Evolutionary conservation across 2,888 invertebrate genomes (phyloP).

Genomic region (Xanthia togata): DNA sequence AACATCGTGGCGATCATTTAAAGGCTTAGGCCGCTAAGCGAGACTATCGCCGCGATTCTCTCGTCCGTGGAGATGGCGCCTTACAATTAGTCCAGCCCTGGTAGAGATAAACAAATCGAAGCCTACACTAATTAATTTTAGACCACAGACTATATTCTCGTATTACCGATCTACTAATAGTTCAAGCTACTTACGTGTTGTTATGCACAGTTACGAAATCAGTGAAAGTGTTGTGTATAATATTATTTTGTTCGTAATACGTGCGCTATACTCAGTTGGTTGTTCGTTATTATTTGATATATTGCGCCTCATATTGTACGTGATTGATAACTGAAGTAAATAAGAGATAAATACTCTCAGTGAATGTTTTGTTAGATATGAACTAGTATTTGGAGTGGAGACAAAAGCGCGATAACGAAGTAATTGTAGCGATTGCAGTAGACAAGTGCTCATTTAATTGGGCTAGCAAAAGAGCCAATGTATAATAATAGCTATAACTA

Average conservation of each 20-base stretch:
- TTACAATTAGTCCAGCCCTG: too few relatives aligned
- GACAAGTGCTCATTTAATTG: not conserved
- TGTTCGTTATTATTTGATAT: conserved; percentile 31
- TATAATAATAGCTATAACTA: not conserved
- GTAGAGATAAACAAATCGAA: not conserved
- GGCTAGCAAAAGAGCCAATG: not conserved
- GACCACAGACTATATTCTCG: conserved; percentile 2
- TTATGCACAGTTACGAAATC: conserved; percentile 47
- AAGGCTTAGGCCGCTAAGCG: too few relatives aligned
- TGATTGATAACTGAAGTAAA: conserved; percentile 55
- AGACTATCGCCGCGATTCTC: too few relatives aligned
- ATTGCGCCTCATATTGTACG: conserved; percentile 34
- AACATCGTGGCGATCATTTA: too few relatives aligned
- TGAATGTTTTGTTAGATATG: conserved; percentile 28
- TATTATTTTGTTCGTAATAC: conserved; percentile 43
- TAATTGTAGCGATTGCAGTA: conserved; percentile 1
- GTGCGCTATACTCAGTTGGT: conserved; percentile 38
- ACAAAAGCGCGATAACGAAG: conserved; percentile 37
- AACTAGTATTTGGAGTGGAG: conserved; percentile 19
- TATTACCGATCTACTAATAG: conserved; percentile 30
- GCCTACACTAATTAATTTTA: not conserved
- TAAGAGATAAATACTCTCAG: conserved; percentile 50
- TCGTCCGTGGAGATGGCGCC: too few relatives aligned
- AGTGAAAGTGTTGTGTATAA: conserved; percentile 59
- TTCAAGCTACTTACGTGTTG: conserved; percentile 55